Percentiles rank a stretch among this genome's conserved stretches.
Conservation (phyloP, 2,888 invertebrate species). For the Tortricodes alternella region DNA sequence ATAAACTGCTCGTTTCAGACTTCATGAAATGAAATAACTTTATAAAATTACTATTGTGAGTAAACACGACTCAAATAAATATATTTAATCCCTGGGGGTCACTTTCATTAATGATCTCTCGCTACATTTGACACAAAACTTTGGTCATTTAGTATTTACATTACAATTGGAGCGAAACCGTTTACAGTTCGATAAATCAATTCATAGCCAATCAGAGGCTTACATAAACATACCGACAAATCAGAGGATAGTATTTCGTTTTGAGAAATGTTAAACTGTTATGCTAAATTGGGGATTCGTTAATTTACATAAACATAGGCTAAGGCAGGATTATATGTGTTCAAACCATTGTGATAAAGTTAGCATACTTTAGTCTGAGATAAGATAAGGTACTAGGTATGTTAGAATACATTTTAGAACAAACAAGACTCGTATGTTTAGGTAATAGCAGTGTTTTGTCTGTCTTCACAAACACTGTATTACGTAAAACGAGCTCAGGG, state of each 20-base stretch:
- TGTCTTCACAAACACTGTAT: too few species aligned
- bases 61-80: background rate
- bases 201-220: conserved; percentile 2
- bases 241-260: background rate
- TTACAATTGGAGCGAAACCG: background rate
- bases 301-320: conserved; percentile 4
- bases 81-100: background rate
- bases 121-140: background rate
- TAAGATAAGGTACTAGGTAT: too few species aligned
- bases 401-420: too few species aligned
- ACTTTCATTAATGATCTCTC: background rate
- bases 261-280: conserved; percentile 1
- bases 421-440: too few species aligned
- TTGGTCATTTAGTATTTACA: background rate
- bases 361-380: background rate
- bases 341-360: background rate
- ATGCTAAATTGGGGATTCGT: conserved; percentile 6
- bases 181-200: conserved; percentile 9
- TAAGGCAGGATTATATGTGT: background rate
- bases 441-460: too few species aligned
- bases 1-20: too few species aligned
- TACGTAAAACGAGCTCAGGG: too few species aligned
- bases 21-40: too few species aligned
- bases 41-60: background rate
- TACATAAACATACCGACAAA: background rate